Percentiles rank a stretch among this genome's conserved stretches.
phyloP scores from a whole-genome alignment of 2,888 invertebrate species.

The Nemotelus pantherinus region DNA sequence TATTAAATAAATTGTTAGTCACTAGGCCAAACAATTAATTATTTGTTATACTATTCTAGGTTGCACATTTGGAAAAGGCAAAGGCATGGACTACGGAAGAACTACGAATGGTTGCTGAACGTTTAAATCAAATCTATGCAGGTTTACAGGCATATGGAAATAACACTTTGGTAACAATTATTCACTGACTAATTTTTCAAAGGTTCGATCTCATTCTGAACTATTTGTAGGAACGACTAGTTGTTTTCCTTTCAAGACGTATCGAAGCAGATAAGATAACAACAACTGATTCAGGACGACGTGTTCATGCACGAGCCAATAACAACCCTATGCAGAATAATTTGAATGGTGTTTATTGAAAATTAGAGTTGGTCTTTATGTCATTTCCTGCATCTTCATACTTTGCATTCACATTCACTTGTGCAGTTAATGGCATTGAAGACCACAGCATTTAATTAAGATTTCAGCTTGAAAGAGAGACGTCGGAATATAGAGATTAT shows the following conservation, averaged over 20 bases:
- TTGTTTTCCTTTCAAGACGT: conserved; percentile 74
- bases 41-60: conserved; percentile 61
- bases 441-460: conserved; percentile 20
- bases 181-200: conserved; percentile 25
- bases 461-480: background rate
- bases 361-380: conserved; percentile 45
- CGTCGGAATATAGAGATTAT: conserved; percentile 5
- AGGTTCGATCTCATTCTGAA: conserved; percentile 49
- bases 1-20: too few species aligned
- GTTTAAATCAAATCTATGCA: conserved; percentile 39
- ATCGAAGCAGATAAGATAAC: conserved; percentile 71
- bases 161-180: conserved; percentile 49
- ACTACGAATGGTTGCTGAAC: conserved; percentile 59
- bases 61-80: conserved; percentile 71
- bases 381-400: conserved; percentile 45
- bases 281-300: conserved; percentile 63
- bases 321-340: conserved; percentile 61
- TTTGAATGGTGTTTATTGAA: conserved; percentile 64
- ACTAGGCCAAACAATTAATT: background rate
- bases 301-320: conserved; percentile 58
- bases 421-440: conserved; percentile 27
- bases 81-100: conserved; percentile 67
- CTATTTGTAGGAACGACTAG: conserved; percentile 70
- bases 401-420: conserved; percentile 41
- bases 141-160: conserved; percentile 49